Percentiles rank a stretch among this genome's conserved stretches.
Evolutionary conservation across 2,113 vertebrate genomes (phyloP).

Genomic region (Neodon shergylaensis): DNA sequence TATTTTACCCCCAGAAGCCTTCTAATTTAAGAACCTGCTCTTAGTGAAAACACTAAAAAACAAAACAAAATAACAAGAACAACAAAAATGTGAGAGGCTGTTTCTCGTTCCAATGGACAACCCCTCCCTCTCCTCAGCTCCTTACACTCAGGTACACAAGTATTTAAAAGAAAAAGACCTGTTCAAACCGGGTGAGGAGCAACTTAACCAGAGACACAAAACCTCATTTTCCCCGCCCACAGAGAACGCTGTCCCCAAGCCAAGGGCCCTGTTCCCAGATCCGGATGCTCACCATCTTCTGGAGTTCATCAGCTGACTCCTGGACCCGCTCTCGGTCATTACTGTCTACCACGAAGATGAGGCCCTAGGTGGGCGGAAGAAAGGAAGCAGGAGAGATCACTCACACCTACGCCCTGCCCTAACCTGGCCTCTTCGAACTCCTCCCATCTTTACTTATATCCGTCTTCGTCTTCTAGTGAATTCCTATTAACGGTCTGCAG

Average conservation of each 20-base stretch:
- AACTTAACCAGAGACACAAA: not conserved
- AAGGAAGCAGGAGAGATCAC: not conserved
- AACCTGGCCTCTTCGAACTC: not conserved
- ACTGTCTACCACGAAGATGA: conserved; percentile 97
- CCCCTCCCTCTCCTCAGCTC: not conserved
- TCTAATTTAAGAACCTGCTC: not conserved
- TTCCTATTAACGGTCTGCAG: not conserved
- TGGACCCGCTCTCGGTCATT: conserved; percentile 94
- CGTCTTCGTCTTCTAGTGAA: not conserved
- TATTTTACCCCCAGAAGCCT: not conserved
- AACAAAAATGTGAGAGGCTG: not conserved
- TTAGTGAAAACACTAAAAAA: not conserved
- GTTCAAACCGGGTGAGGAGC: not conserved
- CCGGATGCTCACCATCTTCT: conserved; percentile 91
- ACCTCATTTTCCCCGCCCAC: not conserved
- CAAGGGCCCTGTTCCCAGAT: not conserved
- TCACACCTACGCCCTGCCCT: not conserved
- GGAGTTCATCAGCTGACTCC: conserved; percentile 93
- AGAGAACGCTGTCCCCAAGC: not conserved
- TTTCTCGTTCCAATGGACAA: not conserved
- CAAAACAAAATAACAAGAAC: not conserved
- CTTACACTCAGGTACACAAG: not conserved
- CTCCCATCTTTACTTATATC: not conserved
- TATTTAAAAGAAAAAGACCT: not conserved
- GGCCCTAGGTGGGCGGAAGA: conserved; percentile 85